Conservation (phyloP, 1,140 invertebrate genomes). For the Dufourea novaeangliae region DNA sequence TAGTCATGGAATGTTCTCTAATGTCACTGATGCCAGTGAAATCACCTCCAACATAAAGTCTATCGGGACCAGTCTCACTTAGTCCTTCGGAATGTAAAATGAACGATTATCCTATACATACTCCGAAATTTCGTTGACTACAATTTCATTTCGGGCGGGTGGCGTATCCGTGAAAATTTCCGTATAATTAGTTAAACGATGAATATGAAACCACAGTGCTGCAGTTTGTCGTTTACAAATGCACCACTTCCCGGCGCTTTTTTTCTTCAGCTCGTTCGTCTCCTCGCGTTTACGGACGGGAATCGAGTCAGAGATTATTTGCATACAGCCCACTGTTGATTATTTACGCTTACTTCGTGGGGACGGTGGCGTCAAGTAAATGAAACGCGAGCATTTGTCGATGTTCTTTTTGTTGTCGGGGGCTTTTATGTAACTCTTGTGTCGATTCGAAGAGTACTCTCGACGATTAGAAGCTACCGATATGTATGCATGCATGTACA, state of each 20-base stretch:
- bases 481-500: background rate
- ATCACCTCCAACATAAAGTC: no score
- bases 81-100: no score
- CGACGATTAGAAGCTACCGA: background rate
- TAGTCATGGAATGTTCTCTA: no score
- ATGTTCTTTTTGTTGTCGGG: background rate
- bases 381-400: conserved; percentile 14
- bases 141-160: no score
- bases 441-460: background rate
- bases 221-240: conserved; percentile 14
- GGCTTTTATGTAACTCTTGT: conserved; percentile 5
- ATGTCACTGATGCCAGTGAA: no score
- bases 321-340: conserved; percentile 19
- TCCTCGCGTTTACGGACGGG: background rate
- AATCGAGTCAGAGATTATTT: conserved; percentile 31
- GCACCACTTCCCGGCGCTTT: background rate
- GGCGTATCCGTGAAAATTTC: background rate
- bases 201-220: background rate
- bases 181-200: background rate
- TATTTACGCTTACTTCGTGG: conserved; percentile 37
- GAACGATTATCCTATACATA: no score
- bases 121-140: no score
- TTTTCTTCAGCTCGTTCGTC: conserved; percentile 5
- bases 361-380: conserved; percentile 14
- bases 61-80: no score